Conservation (phyloP, 2,888 invertebrate genomes). For the Erebia ligea region DNA sequence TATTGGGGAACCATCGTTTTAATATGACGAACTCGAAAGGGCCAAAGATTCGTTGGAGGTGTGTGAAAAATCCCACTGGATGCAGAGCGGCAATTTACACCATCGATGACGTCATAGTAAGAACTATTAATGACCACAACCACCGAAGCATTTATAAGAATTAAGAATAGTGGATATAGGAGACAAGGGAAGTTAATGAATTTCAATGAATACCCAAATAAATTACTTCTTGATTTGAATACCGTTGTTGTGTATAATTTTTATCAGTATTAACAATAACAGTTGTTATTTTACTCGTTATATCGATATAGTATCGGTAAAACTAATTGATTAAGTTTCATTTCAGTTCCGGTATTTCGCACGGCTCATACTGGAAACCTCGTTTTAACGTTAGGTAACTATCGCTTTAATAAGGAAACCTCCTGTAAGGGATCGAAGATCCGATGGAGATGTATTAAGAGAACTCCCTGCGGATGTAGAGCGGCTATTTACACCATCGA, state of each 20-base stretch:
- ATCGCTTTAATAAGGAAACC: slow-evolving; percentile 51
- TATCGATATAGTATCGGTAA: neutral
- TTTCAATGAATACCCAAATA: too few relatives aligned
- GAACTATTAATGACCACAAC: slow-evolving; percentile 48
- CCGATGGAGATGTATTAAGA: slow-evolving; percentile 52
- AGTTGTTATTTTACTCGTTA: neutral
- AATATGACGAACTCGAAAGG: slow-evolving; percentile 48
- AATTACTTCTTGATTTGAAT: too few relatives aligned
- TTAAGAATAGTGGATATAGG: too few relatives aligned
- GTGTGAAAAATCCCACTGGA: slow-evolving; percentile 46
- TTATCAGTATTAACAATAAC: neutral
- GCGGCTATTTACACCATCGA: slow-evolving; percentile 48
- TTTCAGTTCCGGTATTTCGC: slow-evolving; percentile 46
- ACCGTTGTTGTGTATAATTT: too few relatives aligned
- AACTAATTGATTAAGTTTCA: neutral
- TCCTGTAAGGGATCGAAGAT: slow-evolving; percentile 47
- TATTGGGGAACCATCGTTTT: slow-evolving; percentile 50
- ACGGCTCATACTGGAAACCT: slow-evolving; percentile 50
- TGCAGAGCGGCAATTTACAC: slow-evolving; percentile 51
- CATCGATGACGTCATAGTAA: slow-evolving; percentile 47
- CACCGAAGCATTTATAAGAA: slow-evolving; percentile 35
- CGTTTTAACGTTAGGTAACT: slow-evolving; percentile 49
- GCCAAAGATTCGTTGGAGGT: slow-evolving; percentile 51
- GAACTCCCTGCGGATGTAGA: slow-evolving; percentile 47
- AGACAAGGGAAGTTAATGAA: too few relatives aligned